Evolutionary conservation across 2,888 invertebrate genomes (phyloP).

Genomic region (Spatulosminthurus flaviceps): DNA sequence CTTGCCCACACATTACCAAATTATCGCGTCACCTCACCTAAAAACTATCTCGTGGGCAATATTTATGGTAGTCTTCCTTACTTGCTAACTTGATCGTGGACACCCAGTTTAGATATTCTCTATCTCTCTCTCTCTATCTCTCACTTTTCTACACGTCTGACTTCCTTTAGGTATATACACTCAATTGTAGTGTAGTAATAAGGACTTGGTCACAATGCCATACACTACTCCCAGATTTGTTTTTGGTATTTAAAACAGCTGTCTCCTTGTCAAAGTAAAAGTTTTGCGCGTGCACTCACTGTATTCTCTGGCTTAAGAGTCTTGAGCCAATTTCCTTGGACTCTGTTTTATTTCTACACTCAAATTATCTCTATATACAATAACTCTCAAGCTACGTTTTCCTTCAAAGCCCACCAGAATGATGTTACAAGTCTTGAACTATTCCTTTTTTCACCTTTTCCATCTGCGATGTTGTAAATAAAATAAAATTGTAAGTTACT

Average conservation of each 20-base stretch:
- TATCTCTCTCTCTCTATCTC: slow-evolving; percentile 25
- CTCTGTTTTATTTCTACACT: slow-evolving; percentile 20
- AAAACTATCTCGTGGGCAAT: slow-evolving; percentile 51
- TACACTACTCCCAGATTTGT: slow-evolving; percentile 31
- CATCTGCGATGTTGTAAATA: neutral
- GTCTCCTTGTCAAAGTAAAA: slow-evolving; percentile 44
- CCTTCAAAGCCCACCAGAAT: neutral
- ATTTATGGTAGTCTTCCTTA: slow-evolving; percentile 50
- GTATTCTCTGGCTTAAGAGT: neutral
- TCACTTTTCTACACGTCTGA: slow-evolving; percentile 1
- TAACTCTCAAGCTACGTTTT: slow-evolving; percentile 18
- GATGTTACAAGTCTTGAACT: neutral
- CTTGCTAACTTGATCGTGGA: slow-evolving; percentile 49
- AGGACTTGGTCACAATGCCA: slow-evolving; percentile 36
- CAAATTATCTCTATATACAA: no score
- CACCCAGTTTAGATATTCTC: slow-evolving; percentile 48
- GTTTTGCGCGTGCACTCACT: slow-evolving; percentile 37
- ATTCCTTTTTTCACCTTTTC: neutral
- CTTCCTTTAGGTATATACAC: neutral
- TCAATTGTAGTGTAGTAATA: slow-evolving; percentile 28
- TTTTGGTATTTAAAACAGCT: slow-evolving; percentile 38
- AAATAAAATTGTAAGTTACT: no score
- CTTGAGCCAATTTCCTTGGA: slow-evolving; percentile 21
- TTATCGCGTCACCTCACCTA: slow-evolving; percentile 52
- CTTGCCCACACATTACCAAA: slow-evolving; percentile 51